Base-by-base conservation (phyloP, 2,888 invertebrate genomes). In the Polymixis flavicincta region DNA sequence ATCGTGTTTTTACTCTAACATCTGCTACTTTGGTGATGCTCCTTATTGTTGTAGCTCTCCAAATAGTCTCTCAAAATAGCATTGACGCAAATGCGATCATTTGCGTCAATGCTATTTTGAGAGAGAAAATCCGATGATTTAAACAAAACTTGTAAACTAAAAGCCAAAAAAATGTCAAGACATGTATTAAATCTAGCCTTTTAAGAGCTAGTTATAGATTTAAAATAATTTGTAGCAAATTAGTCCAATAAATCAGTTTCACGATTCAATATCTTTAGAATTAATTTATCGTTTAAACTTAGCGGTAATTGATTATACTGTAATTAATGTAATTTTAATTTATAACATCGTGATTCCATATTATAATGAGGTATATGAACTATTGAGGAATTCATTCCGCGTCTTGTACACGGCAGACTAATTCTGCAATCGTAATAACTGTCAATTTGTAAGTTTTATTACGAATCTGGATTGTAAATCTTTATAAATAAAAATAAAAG, bases 161-260 rank as follows among this genome's bases (percentile, higher is more conserved):
- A 64, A 50, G 22, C 64, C 14, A 59, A 59, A 63, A 73, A 84
- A 69, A 73, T 76, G 72, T 80, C 71, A 73, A 74, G 70, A 67
- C 19, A 25, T n/a, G 55, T 52, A 66, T 69, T 67, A 32, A 50
- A 78, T 73, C 7, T 11, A 55, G 32, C 60, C 48, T 63, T 55
- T 54, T 55, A 61, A 79, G 25, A 71, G 55, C 63, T 54, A 66
- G 61, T 70, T 71, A 67, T 72, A 61, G 64, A 52, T 61, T 32
- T 63, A 55, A 37, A 67, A 78, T 73, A 74, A 75, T 84, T 77
- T 71, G 69, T 70, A 59, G 48, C 48, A 69, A 77, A 84, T 76
- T n/a, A 65, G 60, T 70, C 13, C n/a, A 61, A 82, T 85, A 85
- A 85, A 84, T 84, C 71, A 82, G 66, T 67, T 65, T 67, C 63